phyloP scores from a whole-genome alignment of 2,888 invertebrate genomes.

The Drosophila ustulata region DNA sequence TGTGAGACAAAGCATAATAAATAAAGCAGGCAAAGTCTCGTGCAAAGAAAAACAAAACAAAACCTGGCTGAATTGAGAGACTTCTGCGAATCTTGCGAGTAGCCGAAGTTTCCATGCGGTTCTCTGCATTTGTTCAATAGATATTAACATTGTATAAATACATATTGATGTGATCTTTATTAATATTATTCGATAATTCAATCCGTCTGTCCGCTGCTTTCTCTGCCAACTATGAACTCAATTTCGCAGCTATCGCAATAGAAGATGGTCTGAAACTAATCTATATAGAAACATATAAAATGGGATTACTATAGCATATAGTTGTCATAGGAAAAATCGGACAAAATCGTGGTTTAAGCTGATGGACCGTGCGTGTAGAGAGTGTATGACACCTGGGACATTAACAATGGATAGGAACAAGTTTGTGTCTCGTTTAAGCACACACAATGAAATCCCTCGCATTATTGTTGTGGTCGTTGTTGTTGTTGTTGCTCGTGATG shows the following conservation, averaged over 20 bases:
- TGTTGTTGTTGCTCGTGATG: constrained; percentile 24
- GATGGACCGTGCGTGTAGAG: neutral
- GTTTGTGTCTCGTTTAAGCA: constrained; percentile 29
- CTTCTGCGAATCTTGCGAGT: neutral
- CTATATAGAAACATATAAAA: no score
- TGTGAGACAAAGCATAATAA: constrained; percentile 73
- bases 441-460: constrained; percentile 25
- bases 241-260: no score
- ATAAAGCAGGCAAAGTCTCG: constrained; percentile 30
- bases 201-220: no score
- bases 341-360: neutral
- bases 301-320: no score
- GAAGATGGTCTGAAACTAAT: no score
- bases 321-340: no score
- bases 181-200: no score
- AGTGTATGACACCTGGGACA: constrained; percentile 15
- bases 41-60: constrained; percentile 62
- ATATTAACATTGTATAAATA: neutral
- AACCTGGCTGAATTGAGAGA: neutral
- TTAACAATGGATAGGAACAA: constrained; percentile 25
- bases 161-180: no score
- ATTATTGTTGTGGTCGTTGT: constrained; percentile 15
- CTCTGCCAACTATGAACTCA: no score
- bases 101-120: constrained; percentile 13
- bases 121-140: neutral